Evolutionary conservation across 2,113 vertebrate genomes (phyloP).

Genomic region (Grus americana): DNA sequence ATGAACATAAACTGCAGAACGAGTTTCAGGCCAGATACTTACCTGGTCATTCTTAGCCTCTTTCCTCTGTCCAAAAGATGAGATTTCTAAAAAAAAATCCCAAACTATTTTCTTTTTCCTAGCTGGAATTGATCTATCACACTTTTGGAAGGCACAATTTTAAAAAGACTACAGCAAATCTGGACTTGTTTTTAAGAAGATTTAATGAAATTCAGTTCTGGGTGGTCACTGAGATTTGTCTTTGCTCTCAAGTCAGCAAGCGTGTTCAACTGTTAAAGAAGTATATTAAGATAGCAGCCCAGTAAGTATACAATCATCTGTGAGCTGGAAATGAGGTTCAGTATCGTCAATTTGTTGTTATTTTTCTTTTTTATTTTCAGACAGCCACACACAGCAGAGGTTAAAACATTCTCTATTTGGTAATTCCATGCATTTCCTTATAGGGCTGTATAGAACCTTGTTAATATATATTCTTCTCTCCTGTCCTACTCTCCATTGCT

Average conservation of each 20-base stretch:
- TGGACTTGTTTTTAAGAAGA: conserved; percentile 95
- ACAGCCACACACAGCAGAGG: neutral
- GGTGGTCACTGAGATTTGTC: conserved; percentile 95
- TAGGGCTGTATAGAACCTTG: neutral
- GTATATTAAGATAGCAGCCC: conserved; percentile 97
- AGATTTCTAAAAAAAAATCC: neutral
- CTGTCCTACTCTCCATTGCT: neutral
- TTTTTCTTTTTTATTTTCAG: conserved; percentile 3
- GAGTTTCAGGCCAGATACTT: neutral
- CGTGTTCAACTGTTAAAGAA: conserved; percentile 98
- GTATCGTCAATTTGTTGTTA: neutral
- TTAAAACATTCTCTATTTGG: neutral
- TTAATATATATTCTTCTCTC: neutral
- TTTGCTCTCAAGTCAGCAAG: conserved; percentile 94
- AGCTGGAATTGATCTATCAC: conserved; percentile 96
- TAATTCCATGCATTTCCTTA: neutral
- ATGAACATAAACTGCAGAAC: neutral
- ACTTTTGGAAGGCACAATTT: conserved; percentile 95
- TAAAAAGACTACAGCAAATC: conserved; percentile 94
- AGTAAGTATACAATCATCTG: conserved; percentile 81
- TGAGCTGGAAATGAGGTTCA: neutral
- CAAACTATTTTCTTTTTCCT: conserved; percentile 54
- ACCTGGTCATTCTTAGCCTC: neutral
- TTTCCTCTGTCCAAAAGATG: neutral
- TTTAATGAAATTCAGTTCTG: conserved; percentile 99